These are phyloP conservation scores for Habropoda laboriosa DNA, from an alignment of 1,140 invertebrate genomes.

Conservation along the genomic window DNA sequence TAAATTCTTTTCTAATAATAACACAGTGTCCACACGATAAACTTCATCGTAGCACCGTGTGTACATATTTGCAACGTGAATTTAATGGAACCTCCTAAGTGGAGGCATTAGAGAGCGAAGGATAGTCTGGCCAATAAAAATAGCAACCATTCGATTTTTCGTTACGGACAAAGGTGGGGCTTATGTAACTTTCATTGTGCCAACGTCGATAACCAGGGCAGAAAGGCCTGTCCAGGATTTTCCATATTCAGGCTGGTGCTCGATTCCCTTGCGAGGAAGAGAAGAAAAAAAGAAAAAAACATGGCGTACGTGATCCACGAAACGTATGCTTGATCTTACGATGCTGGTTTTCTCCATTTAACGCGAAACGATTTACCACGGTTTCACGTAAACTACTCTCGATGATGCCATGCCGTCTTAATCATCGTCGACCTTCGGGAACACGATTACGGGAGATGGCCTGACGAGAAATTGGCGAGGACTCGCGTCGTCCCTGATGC, in stretches of 20 bases:
- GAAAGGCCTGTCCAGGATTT: neutral
- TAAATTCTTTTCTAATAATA: neutral
- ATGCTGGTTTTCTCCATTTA: slow-evolving; percentile 13
- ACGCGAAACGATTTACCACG: slow-evolving; percentile 22
- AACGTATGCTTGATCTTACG: slow-evolving; percentile 23
- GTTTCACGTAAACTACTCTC: slow-evolving; percentile 5
- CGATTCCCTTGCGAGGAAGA: slow-evolving; percentile 30
- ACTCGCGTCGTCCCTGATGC: slow-evolving; percentile 8
- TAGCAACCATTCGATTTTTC: neutral
- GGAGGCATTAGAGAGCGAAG: neutral
- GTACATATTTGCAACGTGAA: neutral
- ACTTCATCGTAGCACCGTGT: neutral
- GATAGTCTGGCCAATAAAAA: neutral
- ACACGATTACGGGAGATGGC: slow-evolving; percentile 20
- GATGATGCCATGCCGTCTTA: slow-evolving; percentile 4
- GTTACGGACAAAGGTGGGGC: neutral
- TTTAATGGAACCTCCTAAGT: neutral
- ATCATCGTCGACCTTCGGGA: slow-evolving; percentile 19
- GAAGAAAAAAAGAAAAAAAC: no score
- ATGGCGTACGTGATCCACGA: slow-evolving; percentile 51
- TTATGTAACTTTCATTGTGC: slow-evolving; percentile 21
- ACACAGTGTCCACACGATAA: neutral
- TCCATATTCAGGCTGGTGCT: slow-evolving; percentile 5
- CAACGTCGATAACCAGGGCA: neutral
- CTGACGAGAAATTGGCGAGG: slow-evolving; percentile 30